Conservation (phyloP, 2,113 vertebrate genomes). For the Tachysurus fulvidraco region DNA sequence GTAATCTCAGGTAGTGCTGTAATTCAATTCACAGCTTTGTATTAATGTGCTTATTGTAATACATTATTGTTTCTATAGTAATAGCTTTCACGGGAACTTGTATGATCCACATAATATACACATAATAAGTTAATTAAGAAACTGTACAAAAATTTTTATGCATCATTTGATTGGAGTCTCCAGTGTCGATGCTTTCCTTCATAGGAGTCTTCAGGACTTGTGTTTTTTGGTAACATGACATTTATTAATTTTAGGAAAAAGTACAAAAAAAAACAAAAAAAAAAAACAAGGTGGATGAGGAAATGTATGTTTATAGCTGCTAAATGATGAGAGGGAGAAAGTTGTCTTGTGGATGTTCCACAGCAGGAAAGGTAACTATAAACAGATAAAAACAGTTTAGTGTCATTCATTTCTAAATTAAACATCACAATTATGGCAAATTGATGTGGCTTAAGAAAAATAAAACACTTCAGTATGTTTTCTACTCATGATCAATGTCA, state of each 20-base stretch:
- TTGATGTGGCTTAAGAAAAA: neutral
- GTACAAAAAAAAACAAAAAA: neutral
- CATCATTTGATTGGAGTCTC: neutral
- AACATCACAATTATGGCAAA: neutral
- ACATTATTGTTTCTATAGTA: neutral
- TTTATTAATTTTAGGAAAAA: neutral
- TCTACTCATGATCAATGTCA: neutral
- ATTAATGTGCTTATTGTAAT: neutral
- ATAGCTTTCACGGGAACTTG: neutral
- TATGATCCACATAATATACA: neutral
- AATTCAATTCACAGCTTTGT: neutral
- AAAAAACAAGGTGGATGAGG: neutral
- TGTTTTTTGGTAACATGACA: neutral
- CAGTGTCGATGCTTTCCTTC: too few species aligned
- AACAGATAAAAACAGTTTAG: neutral
- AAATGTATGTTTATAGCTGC: neutral
- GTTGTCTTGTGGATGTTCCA: neutral
- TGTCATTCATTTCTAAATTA: neutral
- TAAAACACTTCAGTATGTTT: neutral
- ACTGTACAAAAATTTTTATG: neutral
- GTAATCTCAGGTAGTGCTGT: neutral
- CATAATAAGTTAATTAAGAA: neutral
- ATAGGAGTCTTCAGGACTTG: neutral
- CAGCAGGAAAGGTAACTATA: neutral
- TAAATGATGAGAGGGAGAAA: neutral